A percentile compares a stretch with the other conserved stretches of the same genome.
Evolutionary conservation across 2,888 invertebrate species (phyloP).

Genomic region (Odontocolon sp.): DNA sequence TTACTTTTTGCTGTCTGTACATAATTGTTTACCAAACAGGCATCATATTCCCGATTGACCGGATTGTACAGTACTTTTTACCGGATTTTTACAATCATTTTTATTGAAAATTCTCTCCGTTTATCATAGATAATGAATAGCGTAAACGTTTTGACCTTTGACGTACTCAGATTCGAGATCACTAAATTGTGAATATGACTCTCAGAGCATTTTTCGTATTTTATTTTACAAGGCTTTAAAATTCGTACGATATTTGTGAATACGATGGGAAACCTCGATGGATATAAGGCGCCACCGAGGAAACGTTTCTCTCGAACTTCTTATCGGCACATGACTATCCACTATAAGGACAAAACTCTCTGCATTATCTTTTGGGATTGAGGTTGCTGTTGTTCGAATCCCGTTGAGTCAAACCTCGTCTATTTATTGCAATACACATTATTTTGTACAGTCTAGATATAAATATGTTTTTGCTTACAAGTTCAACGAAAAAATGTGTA

Average conservation of each 20-base stretch:
- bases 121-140: too few relatives aligned
- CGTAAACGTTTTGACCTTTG: too few relatives aligned
- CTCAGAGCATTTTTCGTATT: too few relatives aligned
- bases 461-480: background rate
- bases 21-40: too few relatives aligned
- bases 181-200: too few relatives aligned
- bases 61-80: too few relatives aligned
- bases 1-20: too few relatives aligned
- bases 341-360: constrained; percentile 22
- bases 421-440: constrained; percentile 47
- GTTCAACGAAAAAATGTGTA: background rate
- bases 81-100: too few relatives aligned
- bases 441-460: constrained; percentile 20
- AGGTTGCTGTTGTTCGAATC: constrained; percentile 37
- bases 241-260: constrained; percentile 7
- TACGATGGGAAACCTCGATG: constrained; percentile 13
- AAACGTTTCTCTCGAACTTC: constrained; percentile 15
- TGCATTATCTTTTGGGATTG: constrained; percentile 43
- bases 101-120: too few relatives aligned
- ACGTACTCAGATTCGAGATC: too few relatives aligned
- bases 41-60: too few relatives aligned
- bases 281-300: constrained; percentile 8
- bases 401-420: constrained; percentile 15
- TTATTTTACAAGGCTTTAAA: too few relatives aligned
- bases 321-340: constrained; percentile 45